Percentiles rank a stretch among this genome's conserved stretches.
Conservation (phyloP, 2,888 invertebrate species). For the Hedya salicella region DNA sequence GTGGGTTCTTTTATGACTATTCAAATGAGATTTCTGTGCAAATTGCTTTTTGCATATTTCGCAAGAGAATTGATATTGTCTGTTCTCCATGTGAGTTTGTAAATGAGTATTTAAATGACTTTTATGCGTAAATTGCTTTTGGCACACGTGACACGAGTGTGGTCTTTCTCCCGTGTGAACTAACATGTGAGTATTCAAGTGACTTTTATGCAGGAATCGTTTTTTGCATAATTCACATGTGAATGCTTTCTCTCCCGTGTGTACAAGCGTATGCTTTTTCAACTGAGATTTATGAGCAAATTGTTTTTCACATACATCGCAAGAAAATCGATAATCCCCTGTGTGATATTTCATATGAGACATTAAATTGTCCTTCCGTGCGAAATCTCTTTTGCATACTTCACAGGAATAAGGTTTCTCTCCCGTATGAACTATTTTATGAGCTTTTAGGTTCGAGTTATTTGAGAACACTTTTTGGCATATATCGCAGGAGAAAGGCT, state of each 20-base stretch:
- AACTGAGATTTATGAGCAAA: slow-evolving; percentile 15
- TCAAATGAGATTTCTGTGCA: not conserved
- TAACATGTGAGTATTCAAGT: slow-evolving; percentile 10
- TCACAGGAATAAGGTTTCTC: slow-evolving; percentile 11
- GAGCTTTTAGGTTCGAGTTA: not conserved
- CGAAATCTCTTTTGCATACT: slow-evolving; percentile 7
- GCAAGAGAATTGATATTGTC: slow-evolving; percentile 1
- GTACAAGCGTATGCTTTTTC: slow-evolving; percentile 13
- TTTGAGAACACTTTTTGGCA: not conserved
- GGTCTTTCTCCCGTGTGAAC: slow-evolving; percentile 12
- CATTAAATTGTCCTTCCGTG: slow-evolving; percentile 4
- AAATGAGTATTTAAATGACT: slow-evolving; percentile 9
- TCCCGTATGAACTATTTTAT: slow-evolving; percentile 16
- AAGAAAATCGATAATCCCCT: slow-evolving; percentile 5
- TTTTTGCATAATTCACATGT: slow-evolving; percentile 9
- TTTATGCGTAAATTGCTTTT: slow-evolving; percentile 15
- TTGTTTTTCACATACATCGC: slow-evolving; percentile 3
- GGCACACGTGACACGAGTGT: slow-evolving; percentile 5
- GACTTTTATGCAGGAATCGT: slow-evolving; percentile 4
- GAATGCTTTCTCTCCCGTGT: slow-evolving; percentile 13
- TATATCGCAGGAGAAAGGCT: not conserved
- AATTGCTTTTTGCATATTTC: not conserved
- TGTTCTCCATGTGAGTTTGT: slow-evolving; percentile 4
- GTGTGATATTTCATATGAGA: slow-evolving; percentile 14
- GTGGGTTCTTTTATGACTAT: not conserved